These are phyloP conservation scores for Incurvaria masculella DNA, from an alignment of 2,888 invertebrate genomes.

Conservation along the genomic window DNA sequence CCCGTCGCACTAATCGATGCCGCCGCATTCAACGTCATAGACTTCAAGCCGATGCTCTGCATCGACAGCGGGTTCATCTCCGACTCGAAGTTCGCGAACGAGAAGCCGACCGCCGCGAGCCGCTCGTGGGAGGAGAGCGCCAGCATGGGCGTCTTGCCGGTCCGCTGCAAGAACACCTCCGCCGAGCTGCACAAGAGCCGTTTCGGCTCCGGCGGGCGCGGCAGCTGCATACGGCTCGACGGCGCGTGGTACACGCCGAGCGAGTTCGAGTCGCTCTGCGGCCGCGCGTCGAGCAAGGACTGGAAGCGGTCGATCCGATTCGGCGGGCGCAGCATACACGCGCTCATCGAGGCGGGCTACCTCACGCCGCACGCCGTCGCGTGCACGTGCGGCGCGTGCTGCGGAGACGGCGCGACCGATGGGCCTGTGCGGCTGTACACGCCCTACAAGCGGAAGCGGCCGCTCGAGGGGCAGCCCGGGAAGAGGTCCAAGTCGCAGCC, in stretches of 20 bases:
- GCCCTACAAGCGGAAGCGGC: conserved; percentile 76
- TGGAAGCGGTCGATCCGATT: conserved; percentile 86
- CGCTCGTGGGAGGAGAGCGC: conserved; percentile 65
- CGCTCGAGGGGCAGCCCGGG: too few species aligned
- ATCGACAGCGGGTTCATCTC: conserved; percentile 83
- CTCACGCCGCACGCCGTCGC: conserved; percentile 83
- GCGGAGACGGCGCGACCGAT: conserved; percentile 79
- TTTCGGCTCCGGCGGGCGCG: conserved; percentile 79
- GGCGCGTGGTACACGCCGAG: conserved; percentile 81
- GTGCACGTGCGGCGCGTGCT: conserved; percentile 84
- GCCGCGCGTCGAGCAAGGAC: conserved; percentile 82
- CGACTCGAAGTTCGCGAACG: conserved; percentile 59
- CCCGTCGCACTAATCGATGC: conserved; percentile 72
- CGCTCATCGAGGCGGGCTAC: conserved; percentile 79
- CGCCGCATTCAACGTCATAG: conserved; percentile 81
- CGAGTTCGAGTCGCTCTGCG: conserved; percentile 81
- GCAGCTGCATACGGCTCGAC: conserved; percentile 73
- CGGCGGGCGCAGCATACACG: conserved; percentile 80
- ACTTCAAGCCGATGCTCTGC: conserved; percentile 82
- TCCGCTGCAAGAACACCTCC: conserved; percentile 74
- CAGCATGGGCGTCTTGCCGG: conserved; percentile 60
- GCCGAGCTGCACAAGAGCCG: conserved; percentile 77
- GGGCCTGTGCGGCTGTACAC: conserved; percentile 81
- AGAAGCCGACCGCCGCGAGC: conserved; percentile 43
- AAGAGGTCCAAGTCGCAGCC: conserved; percentile 16